Evolutionary conservation across 2,888 invertebrate species (phyloP), one percentile per base, ranked within the genome.

Genomic region (Caenorhabditis macrosperma): DNA sequence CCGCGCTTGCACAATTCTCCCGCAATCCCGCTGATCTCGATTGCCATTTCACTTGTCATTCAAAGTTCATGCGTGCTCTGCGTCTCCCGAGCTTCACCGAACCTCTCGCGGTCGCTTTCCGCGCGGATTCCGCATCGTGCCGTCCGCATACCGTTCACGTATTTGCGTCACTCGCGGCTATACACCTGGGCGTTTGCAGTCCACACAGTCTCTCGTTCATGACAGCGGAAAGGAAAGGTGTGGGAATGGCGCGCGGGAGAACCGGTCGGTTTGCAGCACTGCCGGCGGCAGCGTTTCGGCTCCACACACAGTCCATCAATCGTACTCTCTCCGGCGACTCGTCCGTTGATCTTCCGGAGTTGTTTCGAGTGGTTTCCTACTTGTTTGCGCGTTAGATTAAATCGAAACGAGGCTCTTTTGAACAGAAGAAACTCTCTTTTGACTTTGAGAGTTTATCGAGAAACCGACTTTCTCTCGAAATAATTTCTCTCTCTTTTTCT

Each of bases 81-180:
- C 10, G 52, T 28, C 28, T 28, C 52, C 6, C 46, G 2, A n/a
- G 46, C 4, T 10, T 46, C 46, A 3, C 20, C 5, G 20, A 17
- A 17, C 5, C 46, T 67, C 57, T 28, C 9, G 30, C 22, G 12
- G 50, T 30, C 50, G 33, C 17, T 46, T 46, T 69, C 48, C 35
- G 48, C 48, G 38, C 55, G 17, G 44, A 35, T 46, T 68, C 50
- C 57, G 54, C 55, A 35, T 26, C 38, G 33, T 17, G n/a, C 50
- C 59, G 38, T 50, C 12, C 35, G 44, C 33, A 15, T 20, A 35
- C 59, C 35, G 69, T 69, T 60, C 69, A 69, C 69, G 69, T 71
- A 71, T 61, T 71, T 71, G 69, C 69, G 69, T 71, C 69, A 71
- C 64, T 15, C 30, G 44, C 35, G 33, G 38, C 12, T 38, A 38